phyloP scores from a whole-genome alignment of 2,113 vertebrate species.

The Psittacara wagleri region DNA sequence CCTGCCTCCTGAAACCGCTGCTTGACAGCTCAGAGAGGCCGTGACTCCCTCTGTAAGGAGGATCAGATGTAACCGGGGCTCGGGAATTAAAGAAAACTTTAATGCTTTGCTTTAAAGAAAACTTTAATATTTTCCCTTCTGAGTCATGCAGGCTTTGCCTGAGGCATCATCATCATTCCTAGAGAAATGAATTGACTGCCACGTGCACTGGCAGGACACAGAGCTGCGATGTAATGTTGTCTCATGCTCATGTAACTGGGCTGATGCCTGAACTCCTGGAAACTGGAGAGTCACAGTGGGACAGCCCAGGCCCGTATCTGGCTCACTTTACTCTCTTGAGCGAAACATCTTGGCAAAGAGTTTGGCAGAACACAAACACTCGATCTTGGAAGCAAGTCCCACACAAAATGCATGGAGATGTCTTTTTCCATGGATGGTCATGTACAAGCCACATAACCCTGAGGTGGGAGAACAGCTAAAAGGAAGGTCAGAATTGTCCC shows the following conservation, averaged over 20 bases:
- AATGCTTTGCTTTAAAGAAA: background rate
- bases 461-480: background rate
- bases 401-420: background rate
- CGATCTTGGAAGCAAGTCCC: background rate
- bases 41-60: background rate
- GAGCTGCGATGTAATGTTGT: background rate
- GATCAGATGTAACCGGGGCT: background rate
- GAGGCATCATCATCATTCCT: background rate
- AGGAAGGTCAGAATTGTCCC: background rate
- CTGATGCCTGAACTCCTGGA: background rate
- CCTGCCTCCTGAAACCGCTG: background rate
- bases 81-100: background rate
- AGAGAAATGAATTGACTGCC: background rate
- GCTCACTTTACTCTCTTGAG: background rate
- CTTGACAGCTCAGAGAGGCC: background rate
- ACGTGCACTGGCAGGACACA: background rate
- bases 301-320: background rate
- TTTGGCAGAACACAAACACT: background rate
- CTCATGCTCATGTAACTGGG: background rate
- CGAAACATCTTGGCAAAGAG: background rate
- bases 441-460: background rate
- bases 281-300: background rate
- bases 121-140: constrained; percentile 1
- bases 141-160: constrained; percentile 24
- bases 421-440: background rate